Base-by-base conservation (phyloP, 2,797 vertebrate genomes). In the Varecia variegata region DNA sequence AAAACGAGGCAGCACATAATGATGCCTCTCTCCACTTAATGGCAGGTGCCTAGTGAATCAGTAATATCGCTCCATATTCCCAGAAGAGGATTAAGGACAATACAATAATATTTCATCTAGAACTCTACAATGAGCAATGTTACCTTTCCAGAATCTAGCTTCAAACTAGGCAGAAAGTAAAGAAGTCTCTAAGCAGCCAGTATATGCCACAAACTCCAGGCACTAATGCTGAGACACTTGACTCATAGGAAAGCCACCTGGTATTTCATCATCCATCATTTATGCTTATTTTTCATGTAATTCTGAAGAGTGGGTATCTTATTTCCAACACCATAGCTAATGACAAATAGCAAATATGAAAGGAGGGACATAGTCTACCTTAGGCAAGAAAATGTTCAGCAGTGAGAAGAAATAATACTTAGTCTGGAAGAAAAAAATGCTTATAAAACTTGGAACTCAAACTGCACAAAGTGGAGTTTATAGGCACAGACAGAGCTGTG, bases 91-190 rank as follows among this genome's bases (percentile, higher is more conserved):
- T 87, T 94, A 86, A 92, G 80, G 83, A 92, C 67, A 79, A 80
- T 65, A 58, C 62, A 93, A 88, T 93, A 90, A 79, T 92, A 93
- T 84, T 95, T 93, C 91, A 93, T 81, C 79, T 74, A 93, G 47
- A 96, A 86, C 56, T 93, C 60, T 84, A 84, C 73, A 95, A 83
- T 88, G 93, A 60, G 40, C 65, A 92, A 84, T 71, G 67, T 89
- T 45, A 93, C 70, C 82, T 97, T 97, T 97, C 87, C 71, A 94
- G 82, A 90, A 93, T 77, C 68, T 35, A 85, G 12, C 67, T 92
- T 70, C 30, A 47, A 93, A 45, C 65, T 90, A 74, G 43, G 38
- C 45, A 90, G 43, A 80, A 90, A 6, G 7, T 62, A 65, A 84
- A 87, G 87, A 92, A 14, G 30, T 90, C 96, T 96, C 70, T 74